Evolutionary conservation across 2,113 vertebrate species (phyloP).

Genomic region (Riparia riparia): DNA sequence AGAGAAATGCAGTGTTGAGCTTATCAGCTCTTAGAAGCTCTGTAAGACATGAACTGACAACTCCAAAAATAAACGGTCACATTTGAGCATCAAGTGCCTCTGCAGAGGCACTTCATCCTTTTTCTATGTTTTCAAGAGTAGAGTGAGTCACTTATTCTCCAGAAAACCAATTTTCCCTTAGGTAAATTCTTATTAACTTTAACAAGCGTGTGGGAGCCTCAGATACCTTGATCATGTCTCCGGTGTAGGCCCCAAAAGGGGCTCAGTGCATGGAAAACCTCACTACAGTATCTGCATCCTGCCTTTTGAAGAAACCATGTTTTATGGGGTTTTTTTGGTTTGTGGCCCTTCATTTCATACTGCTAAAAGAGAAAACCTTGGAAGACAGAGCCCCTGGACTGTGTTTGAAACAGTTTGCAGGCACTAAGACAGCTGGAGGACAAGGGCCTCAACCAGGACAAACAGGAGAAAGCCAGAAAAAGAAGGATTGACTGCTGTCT

Average conservation of each 20-base stretch:
- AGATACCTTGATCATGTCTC: not conserved
- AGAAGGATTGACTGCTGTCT: not conserved
- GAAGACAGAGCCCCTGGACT: not conserved
- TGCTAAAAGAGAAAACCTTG: not conserved
- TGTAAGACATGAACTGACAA: not conserved
- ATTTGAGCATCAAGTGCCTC: not conserved
- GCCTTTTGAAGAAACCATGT: rapidly evolving
- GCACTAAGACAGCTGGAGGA: not conserved
- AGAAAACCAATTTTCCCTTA: not conserved
- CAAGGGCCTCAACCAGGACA: not conserved
- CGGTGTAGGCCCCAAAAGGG: not conserved
- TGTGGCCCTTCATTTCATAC: not conserved
- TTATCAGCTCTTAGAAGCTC: not conserved
- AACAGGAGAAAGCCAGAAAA: not conserved
- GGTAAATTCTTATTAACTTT: not conserved
- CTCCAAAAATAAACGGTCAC: not conserved
- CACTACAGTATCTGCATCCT: not conserved
- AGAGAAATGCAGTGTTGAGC: not conserved
- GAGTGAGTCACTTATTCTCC: not conserved
- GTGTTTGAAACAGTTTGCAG: not conserved
- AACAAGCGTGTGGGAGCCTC: not conserved
- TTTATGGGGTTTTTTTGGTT: not conserved
- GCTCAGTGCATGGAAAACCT: not conserved
- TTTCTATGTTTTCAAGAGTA: not conserved
- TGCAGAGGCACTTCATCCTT: not conserved